Base-by-base conservation (phyloP, 2,797 vertebrate genomes). In the Rhabdomys pumilio region DNA sequence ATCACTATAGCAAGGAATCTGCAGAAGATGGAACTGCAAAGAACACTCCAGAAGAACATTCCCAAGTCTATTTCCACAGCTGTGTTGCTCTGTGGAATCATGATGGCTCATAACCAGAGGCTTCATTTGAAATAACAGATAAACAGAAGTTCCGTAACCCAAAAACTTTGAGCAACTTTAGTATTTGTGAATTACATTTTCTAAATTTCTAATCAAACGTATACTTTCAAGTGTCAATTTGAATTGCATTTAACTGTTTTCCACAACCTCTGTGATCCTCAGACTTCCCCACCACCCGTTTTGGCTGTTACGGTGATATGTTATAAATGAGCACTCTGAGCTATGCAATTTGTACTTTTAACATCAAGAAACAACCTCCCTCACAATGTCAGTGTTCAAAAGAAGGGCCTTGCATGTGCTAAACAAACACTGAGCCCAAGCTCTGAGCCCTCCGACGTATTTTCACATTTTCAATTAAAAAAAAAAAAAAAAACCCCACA, bases 241-340 rank as follows among this genome's bases (percentile, higher is more conserved):
- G 59, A 85, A 83, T 91, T 96, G 67, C 82, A 44, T 88, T 96
- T 90, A 81, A 95, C 76, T 41, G 11, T 88, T 67, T 93, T 76
- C 12, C 8, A 34, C 4, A 34, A 84, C 9, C 31, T 65, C 20
- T 47, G 14, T 96, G 59, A 89, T 44, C 19, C 67, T 91, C 61
- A 90, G 77, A 79, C 15, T 24, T 83, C 24, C 7, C 26, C 0
- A 15, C 20, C 0, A 15, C 31, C n/a, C 95, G 22, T 91, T 63
- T 72, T 83, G 55, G 72, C 29, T 65, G 20, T 81, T 24, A 5
- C 15, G 69, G 4, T 59, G 83, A 55, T 63, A 4, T 75, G 44
- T 61, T 90, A 34, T 38, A 34, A 65, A 59, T 59, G 72, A 26
- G 17, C 57, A 41, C 34, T 84, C 83, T 69, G 84, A 72, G 77